Evolutionary conservation across 1,140 invertebrate genomes (phyloP).

Genomic region (Hyphantria cunea): DNA sequence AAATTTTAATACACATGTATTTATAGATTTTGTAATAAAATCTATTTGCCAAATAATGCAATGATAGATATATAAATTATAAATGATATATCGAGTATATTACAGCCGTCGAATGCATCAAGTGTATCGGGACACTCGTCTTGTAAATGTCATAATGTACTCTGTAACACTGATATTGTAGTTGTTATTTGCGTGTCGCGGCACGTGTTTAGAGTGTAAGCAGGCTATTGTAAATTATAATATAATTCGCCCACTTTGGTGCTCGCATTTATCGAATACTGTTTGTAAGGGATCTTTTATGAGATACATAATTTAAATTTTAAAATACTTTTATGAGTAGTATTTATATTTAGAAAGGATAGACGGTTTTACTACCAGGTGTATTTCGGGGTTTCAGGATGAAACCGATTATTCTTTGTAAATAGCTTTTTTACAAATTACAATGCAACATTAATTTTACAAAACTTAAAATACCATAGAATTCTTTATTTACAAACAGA

Average conservation of each 20-base stretch:
- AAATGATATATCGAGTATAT: not conserved
- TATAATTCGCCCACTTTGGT: slow-evolving; percentile 59
- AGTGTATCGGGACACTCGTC: not conserved
- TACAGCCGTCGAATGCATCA: slow-evolving; percentile 3
- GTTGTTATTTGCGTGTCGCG: slow-evolving; percentile 12
- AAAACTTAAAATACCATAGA: too few species aligned
- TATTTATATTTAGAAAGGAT: too few species aligned
- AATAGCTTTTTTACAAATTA: too few species aligned
- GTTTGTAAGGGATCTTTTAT: slow-evolving; percentile 35
- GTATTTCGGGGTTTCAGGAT: too few species aligned
- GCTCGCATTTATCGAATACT: slow-evolving; percentile 54
- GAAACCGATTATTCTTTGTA: too few species aligned
- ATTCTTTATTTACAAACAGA: slow-evolving; percentile 36
- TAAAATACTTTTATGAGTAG: too few species aligned
- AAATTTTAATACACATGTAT: not conserved
- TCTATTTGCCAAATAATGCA: not conserved
- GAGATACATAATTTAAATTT: not conserved
- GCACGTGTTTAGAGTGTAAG: slow-evolving; percentile 88
- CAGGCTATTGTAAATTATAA: slow-evolving; percentile 41
- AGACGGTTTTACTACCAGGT: too few species aligned
- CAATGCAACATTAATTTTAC: too few species aligned
- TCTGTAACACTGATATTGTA: slow-evolving; percentile 1
- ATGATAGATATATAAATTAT: not conserved
- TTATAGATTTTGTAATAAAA: not conserved
- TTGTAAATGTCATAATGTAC: slow-evolving; percentile 19